phyloP scores from a whole-genome alignment of 2,888 invertebrate genomes.

The Trichopria drosophilae region DNA sequence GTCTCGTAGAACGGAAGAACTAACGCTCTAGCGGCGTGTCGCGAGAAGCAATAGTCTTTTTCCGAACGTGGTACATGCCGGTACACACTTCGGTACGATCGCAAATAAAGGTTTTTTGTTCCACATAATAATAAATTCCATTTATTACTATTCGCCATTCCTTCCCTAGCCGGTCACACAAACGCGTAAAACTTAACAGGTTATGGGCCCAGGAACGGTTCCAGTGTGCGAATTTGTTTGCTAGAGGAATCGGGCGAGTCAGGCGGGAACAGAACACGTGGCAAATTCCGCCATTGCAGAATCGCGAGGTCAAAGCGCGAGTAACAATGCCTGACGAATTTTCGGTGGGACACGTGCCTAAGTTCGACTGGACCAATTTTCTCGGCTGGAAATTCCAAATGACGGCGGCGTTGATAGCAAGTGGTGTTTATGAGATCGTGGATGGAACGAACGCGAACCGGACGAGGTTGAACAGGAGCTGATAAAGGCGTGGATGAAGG shows the following conservation, averaged over 20 bases:
- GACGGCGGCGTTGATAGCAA: slow-evolving; percentile 27
- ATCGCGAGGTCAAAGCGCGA: too few relatives aligned
- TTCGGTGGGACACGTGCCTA: slow-evolving; percentile 14
- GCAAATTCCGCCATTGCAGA: too few relatives aligned
- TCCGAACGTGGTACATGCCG: too few relatives aligned
- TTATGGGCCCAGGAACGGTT: slow-evolving; percentile 11
- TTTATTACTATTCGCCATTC: too few relatives aligned
- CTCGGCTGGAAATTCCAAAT: slow-evolving; percentile 39
- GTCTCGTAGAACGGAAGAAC: too few relatives aligned
- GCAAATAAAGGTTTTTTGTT: too few relatives aligned
- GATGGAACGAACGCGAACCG: slow-evolving; percentile 22
- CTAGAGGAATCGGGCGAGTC: not conserved
- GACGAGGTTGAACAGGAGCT: slow-evolving; percentile 4
- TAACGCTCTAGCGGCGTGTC: too few relatives aligned
- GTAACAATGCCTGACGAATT: slow-evolving; percentile 15
- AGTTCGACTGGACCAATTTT: slow-evolving; percentile 38
- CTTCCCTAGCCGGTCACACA: too few relatives aligned
- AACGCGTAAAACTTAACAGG: not conserved
- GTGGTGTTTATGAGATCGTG: slow-evolving; percentile 25
- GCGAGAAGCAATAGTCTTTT: too few relatives aligned
- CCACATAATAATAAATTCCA: too few relatives aligned
- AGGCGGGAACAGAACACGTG: not conserved
- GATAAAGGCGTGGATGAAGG: slow-evolving; percentile 27
- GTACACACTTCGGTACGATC: too few relatives aligned
- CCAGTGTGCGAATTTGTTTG: not conserved